Evolutionary conservation across 1,140 invertebrate genomes (phyloP).

Genomic region (Mya arenaria): DNA sequence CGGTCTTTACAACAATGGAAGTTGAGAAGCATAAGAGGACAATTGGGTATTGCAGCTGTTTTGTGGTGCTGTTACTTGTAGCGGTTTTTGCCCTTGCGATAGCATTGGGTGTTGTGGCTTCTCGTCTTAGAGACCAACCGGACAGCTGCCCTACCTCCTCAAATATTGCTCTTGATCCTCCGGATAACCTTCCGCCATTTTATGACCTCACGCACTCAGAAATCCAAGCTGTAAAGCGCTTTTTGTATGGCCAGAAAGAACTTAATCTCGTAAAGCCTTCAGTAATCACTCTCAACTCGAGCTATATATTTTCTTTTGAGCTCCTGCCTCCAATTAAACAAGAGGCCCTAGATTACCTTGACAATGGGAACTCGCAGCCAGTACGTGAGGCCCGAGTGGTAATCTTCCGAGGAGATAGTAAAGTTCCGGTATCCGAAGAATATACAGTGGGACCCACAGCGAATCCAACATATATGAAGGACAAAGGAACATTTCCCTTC

Average conservation of each 20-base stretch:
- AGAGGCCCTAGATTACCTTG: conserved; percentile 59
- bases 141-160: background rate
- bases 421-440: conserved; percentile 61
- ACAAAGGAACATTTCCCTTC: conserved; percentile 6
- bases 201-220: conserved; percentile 59
- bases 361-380: conserved; percentile 51
- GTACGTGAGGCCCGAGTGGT: conserved; percentile 61
- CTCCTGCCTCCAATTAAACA: conserved; percentile 59
- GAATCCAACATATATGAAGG: conserved; percentile 41
- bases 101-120: conserved; percentile 9
- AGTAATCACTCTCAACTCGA: conserved; percentile 35
- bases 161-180: conserved; percentile 15
- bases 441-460: conserved; percentile 66
- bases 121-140: background rate
- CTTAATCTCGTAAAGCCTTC: conserved; percentile 54
- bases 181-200: conserved; percentile 36
- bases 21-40: no score
- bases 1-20: no score
- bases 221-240: conserved; percentile 42
- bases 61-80: no score
- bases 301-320: conserved; percentile 64
- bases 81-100: conserved; percentile 28
- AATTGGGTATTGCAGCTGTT: no score
- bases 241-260: conserved; percentile 40
- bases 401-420: conserved; percentile 64